Evolutionary conservation across 1,140 invertebrate genomes (phyloP), one percentile per base, ranked within the genome.

Genomic region (Drosophila subpulchrella): DNA sequence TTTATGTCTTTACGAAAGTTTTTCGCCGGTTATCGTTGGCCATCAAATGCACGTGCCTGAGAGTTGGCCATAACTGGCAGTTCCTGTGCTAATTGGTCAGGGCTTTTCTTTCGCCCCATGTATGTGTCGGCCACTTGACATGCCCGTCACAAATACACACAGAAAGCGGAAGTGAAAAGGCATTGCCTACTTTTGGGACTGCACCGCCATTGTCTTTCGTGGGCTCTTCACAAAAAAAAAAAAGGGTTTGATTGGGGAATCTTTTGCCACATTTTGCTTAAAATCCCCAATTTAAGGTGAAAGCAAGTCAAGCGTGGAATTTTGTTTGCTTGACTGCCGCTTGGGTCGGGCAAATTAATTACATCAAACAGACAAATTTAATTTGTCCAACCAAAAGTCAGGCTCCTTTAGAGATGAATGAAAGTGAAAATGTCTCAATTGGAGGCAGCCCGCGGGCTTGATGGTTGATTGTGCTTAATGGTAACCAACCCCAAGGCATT

Each of bases 11-110:
- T 48, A 51, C 48, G 38, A 70, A 59, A 56, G 38, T 51, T 75
- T 73, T 56, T 76, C n/a, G n/a, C 48, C 48, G 10, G 50, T 41
- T 60, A 84, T 67, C 60, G 70, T 76, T 68, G 81, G 61, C 73
- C 72, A 89, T 88, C 84, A 88, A 79, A 50, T 63, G 72, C 83
- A 88, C 76, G 83, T 89, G 83, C 84, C 74, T 50, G 50, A 48
- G 56, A 60, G 44, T 73, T 62, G 53, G 54, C 51, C 75, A 62
- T 55, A 76, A 56, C 67, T 80, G 79, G 77, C 83, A 89, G 79
- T 63, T 53, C 63, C 62, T 67, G 55, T 66, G 47, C 72, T 89
- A 89, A 83, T 89, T 83, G 80, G 66, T 56, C 42, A 48, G 71
- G 56, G 75, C 39, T 50, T 48, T 54, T 34, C 20, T n/a, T 15